A percentile compares a stretch with the other conserved stretches of the same genome.
These are phyloP conservation scores for Apus apus DNA, from an alignment of 2,113 vertebrate species.

Conservation along the genomic window DNA sequence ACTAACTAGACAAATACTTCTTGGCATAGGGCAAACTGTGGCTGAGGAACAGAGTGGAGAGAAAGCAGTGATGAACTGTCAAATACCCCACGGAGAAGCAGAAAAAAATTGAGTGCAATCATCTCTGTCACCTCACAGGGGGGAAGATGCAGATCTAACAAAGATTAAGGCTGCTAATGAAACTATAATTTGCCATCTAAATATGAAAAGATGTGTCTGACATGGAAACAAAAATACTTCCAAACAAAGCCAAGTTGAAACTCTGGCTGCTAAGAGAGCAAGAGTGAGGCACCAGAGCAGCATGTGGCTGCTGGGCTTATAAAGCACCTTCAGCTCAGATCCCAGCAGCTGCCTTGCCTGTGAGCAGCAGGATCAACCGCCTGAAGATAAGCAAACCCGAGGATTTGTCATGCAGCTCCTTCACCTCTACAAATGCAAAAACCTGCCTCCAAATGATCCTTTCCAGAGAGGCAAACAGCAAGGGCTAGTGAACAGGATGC, in stretches of 20 bases:
- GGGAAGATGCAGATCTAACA: not conserved
- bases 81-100: not conserved
- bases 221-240: not conserved
- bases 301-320: fast-evolving
- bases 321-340: not conserved
- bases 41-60: not conserved
- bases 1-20: not conserved
- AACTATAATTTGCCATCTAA: not conserved
- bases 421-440: not conserved
- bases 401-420: not conserved
- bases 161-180: not conserved
- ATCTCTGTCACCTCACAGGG: not conserved
- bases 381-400: not conserved
- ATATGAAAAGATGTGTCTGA: not conserved
- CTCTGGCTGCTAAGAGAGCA: fast-evolving
- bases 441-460: not conserved
- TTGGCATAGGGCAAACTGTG: not conserved
- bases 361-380: not conserved
- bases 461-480: not conserved
- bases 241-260: not conserved
- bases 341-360: not conserved
- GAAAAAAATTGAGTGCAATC: not conserved
- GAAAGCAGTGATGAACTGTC: not conserved
- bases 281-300: not conserved
- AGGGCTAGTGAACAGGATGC: not conserved